Evolutionary conservation across 2,888 invertebrate genomes (phyloP).

Genomic region (Muschampia plurimacula): DNA sequence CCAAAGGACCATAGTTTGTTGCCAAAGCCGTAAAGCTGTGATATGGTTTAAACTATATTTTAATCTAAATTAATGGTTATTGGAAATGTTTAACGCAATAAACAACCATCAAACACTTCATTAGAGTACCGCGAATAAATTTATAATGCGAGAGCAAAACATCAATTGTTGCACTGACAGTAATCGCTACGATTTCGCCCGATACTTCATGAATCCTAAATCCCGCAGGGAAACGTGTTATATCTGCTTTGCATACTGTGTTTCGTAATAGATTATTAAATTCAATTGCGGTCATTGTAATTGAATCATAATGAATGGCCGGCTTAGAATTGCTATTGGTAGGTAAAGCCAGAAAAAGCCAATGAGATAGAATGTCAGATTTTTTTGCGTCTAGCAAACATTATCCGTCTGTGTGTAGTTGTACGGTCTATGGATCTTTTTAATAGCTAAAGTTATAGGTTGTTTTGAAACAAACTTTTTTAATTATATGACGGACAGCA

Average conservation of each 20-base stretch:
- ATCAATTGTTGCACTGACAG: conserved; percentile 21
- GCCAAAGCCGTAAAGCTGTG: no score
- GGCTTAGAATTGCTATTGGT: not conserved
- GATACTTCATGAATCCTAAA: conserved; percentile 32
- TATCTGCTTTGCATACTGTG: conserved; percentile 33
- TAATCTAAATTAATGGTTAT: not conserved
- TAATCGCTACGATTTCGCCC: conserved; percentile 17
- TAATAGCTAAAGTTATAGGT: no score
- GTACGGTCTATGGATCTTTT: no score
- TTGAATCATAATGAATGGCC: conserved; percentile 14
- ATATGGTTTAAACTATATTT: not conserved
- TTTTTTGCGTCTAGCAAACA: not conserved
- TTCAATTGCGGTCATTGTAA: conserved; percentile 27
- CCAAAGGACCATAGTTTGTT: no score
- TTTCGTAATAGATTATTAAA: conserved; percentile 19
- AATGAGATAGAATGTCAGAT: not conserved
- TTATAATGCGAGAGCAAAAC: conserved; percentile 22
- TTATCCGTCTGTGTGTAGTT: no score
- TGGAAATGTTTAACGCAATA: conserved; percentile 17
- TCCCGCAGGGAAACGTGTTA: conserved; percentile 18
- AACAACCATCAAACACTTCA: conserved; percentile 13
- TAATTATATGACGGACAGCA: no score
- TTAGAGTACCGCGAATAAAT: conserved; percentile 13
- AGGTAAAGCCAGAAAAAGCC: not conserved
- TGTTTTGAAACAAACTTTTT: no score